These are phyloP conservation scores for Oplegnathus fasciatus DNA, from an alignment of 2,113 vertebrate genomes.

Conservation along the genomic window DNA sequence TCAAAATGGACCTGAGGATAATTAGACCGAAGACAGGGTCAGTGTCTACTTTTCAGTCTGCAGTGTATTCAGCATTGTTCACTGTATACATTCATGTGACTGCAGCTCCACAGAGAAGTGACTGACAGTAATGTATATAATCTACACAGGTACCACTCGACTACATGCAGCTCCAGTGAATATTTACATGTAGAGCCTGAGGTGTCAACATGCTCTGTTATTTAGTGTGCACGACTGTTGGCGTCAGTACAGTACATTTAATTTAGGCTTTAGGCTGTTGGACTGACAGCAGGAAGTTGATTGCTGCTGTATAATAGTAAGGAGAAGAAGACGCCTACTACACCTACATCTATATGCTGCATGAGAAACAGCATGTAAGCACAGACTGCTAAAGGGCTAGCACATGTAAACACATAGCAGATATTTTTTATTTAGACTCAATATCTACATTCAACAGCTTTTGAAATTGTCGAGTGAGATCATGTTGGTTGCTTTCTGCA, in stretches of 20 bases:
- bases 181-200: constrained; percentile 24
- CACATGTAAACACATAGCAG: not conserved
- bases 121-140: not conserved
- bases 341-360: not conserved
- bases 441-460: not conserved
- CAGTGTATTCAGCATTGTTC: not conserved
- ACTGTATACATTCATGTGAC: not conserved
- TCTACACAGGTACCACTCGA: not conserved
- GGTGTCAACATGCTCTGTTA: constrained; percentile 6
- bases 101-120: not conserved
- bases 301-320: not conserved
- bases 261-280: constrained; percentile 1
- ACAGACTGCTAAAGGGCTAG: not conserved
- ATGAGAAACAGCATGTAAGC: too few species aligned
- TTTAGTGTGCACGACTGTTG: not conserved
- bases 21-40: not conserved
- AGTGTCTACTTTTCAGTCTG: not conserved
- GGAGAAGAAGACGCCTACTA: not conserved
- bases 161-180: not conserved
- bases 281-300: constrained; percentile 16
- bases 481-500: too few species aligned
- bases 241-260: not conserved
- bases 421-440: not conserved
- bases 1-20: not conserved
- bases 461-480: too few species aligned